These are phyloP conservation scores for Baryphthengus martii DNA, from an alignment of 2,113 vertebrate species.

Conservation along the genomic window DNA sequence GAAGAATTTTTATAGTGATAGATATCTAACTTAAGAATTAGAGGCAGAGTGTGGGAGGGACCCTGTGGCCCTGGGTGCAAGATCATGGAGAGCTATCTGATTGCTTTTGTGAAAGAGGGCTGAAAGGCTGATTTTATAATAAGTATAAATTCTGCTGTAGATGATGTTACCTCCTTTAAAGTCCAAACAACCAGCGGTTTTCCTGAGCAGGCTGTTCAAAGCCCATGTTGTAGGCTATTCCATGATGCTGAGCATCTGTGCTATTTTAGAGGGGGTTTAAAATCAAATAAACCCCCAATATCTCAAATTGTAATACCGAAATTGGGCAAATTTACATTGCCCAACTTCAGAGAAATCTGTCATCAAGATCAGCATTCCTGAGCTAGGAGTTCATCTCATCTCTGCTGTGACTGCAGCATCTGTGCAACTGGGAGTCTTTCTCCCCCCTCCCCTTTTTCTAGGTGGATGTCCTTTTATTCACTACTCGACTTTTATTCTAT, in stretches of 20 bases:
- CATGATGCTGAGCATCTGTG: not conserved
- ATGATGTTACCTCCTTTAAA: not conserved
- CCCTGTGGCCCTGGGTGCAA: not conserved
- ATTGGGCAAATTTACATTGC: not conserved
- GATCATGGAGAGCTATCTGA: not conserved
- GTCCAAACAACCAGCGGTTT: not conserved
- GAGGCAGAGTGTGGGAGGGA: not conserved
- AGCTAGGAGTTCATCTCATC: not conserved
- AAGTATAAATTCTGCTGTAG: not conserved
- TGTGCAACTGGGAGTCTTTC: not conserved
- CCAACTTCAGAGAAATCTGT: not conserved
- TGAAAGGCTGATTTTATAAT: not conserved
- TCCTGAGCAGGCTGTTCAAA: not conserved
- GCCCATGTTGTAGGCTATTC: not conserved
- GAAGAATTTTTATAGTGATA: not conserved
- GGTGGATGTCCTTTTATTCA: not conserved
- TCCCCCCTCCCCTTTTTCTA: not conserved
- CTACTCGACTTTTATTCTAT: not conserved
- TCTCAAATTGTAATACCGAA: not conserved
- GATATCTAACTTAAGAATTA: not conserved
- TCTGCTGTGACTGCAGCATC: not conserved
- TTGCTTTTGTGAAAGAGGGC: not conserved
- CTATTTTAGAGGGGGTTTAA: not conserved
- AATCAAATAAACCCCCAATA: not conserved
- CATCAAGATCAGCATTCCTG: not conserved